A percentile compares a stretch with the other conserved stretches of the same genome.
phyloP scores from a whole-genome alignment of 2,113 vertebrate genomes.

The Motacilla tschutschensis region DNA sequence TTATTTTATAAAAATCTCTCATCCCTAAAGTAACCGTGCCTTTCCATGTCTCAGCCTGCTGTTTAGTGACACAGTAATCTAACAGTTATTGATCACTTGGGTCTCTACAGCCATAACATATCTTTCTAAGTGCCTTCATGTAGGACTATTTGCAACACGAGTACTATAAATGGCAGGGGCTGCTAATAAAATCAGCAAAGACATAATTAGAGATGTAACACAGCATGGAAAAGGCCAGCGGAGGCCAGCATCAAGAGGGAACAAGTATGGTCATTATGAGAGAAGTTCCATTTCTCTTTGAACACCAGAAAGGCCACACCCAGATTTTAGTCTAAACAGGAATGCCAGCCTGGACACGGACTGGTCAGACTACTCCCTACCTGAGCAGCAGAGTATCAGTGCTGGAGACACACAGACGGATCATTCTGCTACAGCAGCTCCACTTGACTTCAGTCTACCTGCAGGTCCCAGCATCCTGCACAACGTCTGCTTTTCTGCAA shows the following conservation, averaged over 20 bases:
- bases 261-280: neutral
- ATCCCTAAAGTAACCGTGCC: conserved; percentile 30
- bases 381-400: rapidly evolving
- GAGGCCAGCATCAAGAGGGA: neutral
- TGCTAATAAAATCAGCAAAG: neutral
- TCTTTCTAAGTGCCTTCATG: conserved; percentile 15
- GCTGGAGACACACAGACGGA: neutral
- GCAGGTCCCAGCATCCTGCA: neutral
- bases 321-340: neutral
- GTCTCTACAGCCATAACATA: conserved; percentile 19
- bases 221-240: neutral
- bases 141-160: neutral
- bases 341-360: neutral
- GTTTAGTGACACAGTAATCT: conserved; percentile 50
- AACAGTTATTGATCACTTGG: conserved; percentile 58
- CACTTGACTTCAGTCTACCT: neutral
- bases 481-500: neutral
- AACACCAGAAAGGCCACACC: neutral
- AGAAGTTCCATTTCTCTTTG: neutral
- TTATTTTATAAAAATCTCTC: conserved; percentile 53
- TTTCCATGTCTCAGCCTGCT: conserved; percentile 37
- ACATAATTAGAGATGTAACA: neutral
- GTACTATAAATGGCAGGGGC: neutral
- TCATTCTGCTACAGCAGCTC: neutral
- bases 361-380: neutral